Percentiles rank a stretch among this genome's conserved stretches.
Evolutionary conservation across 2,797 vertebrate species (phyloP).

Genomic region (Triplophysa yarkandensis): DNA sequence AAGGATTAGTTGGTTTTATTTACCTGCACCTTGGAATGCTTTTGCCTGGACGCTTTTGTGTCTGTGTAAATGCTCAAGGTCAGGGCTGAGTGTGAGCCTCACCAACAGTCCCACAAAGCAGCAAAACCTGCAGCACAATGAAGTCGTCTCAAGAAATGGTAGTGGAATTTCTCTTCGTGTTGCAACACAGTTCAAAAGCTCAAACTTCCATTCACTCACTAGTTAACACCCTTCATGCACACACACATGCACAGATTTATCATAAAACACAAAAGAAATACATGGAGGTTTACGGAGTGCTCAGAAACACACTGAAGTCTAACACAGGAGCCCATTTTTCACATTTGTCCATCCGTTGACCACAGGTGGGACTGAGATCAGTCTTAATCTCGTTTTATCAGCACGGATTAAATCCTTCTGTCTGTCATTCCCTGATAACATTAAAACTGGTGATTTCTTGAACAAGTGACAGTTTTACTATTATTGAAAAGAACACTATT

Average conservation of each 20-base stretch:
- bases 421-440: background rate
- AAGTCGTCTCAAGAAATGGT: conserved; percentile 65
- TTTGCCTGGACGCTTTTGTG: conserved; percentile 75
- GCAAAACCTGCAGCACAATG: conserved; percentile 75
- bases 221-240: conserved; percentile 17
- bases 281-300: conserved; percentile 4
- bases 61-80: conserved; percentile 77
- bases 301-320: background rate
- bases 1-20: conserved; percentile 79
- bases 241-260: conserved; percentile 24
- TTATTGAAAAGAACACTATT: background rate
- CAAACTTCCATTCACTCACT: conserved; percentile 51
- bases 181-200: conserved; percentile 74
- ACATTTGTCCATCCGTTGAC: background rate
- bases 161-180: conserved; percentile 80
- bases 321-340: background rate
- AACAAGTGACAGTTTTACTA: background rate
- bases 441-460: background rate
- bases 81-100: conserved; percentile 70
- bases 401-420: background rate
- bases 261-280: conserved; percentile 16
- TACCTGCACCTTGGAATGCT: conserved; percentile 82
- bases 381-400: background rate
- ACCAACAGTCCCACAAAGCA: conserved; percentile 75
- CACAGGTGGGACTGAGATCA: background rate